Evolutionary conservation across 1,140 invertebrate genomes (phyloP).

Genomic region (Calephelis virginiensis): DNA sequence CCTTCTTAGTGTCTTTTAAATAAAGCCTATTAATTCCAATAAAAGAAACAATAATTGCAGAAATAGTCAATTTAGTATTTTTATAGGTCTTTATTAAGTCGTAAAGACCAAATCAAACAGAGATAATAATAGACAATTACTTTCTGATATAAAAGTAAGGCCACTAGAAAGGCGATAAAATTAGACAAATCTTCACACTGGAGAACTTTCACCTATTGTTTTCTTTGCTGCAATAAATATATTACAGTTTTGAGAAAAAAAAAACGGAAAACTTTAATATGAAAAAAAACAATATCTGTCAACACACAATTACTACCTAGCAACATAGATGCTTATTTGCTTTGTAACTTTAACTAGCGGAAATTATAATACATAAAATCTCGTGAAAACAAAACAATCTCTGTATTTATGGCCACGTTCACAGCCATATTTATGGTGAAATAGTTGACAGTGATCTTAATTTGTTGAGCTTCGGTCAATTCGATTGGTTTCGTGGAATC

Average conservation of each 20-base stretch:
- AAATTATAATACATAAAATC: no score
- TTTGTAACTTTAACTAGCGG: no score
- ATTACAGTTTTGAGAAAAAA: no score
- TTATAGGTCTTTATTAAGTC: conserved; percentile 34
- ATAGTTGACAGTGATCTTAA: conserved; percentile 40
- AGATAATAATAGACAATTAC: conserved; percentile 26
- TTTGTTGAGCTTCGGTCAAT: conserved; percentile 35
- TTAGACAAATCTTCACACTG: background rate
- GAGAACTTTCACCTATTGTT: no score
- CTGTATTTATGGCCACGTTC: conserved; percentile 21
- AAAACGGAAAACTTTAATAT: no score
- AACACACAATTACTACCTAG: no score
- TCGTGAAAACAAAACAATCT: conserved; percentile 7
- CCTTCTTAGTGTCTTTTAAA: no score
- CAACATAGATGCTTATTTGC: no score
- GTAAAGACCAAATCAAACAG: conserved; percentile 32
- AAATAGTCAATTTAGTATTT: conserved; percentile 27
- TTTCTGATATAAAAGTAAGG: conserved; percentile 4
- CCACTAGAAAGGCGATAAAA: background rate
- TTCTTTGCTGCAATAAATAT: no score
- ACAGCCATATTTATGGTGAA: conserved; percentile 29
- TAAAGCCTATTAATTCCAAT: background rate
- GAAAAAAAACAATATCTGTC: no score
- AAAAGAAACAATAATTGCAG: conserved; percentile 18
- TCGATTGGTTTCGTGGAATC: conserved; percentile 31